Conservation (phyloP, 2,113 vertebrate species). For the Laticauda colubrina region DNA sequence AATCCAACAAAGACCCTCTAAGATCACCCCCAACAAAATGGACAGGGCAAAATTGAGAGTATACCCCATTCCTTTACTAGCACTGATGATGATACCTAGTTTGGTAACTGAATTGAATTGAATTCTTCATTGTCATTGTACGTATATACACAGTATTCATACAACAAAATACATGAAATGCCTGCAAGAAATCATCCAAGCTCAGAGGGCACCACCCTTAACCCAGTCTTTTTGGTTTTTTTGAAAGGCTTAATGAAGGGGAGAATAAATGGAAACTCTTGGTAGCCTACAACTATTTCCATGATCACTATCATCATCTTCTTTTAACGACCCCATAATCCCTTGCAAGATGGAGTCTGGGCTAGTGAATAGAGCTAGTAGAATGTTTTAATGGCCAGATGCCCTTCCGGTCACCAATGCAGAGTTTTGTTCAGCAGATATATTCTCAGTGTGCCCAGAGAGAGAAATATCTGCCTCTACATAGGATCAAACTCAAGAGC, state of each 20-base stretch:
- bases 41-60: neutral
- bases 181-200: neutral
- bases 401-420: no score
- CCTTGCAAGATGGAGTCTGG: no score
- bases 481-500: no score
- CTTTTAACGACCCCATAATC: no score
- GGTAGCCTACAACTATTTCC: neutral
- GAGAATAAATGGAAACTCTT: neutral
- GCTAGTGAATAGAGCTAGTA: no score
- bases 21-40: neutral
- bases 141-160: no score
- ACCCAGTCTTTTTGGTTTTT: neutral
- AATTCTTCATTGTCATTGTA: no score
- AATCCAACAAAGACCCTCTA: neutral
- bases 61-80: neutral
- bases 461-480: no score
- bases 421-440: no score
- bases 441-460: no score
- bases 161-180: neutral
- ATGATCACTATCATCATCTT: neutral
- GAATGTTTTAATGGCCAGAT: no score
- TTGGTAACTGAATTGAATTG: neutral
- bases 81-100: neutral
- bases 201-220: neutral
- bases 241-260: neutral